Conservation (phyloP, 2,113 vertebrate species). For the Vombatus ursinus region DNA sequence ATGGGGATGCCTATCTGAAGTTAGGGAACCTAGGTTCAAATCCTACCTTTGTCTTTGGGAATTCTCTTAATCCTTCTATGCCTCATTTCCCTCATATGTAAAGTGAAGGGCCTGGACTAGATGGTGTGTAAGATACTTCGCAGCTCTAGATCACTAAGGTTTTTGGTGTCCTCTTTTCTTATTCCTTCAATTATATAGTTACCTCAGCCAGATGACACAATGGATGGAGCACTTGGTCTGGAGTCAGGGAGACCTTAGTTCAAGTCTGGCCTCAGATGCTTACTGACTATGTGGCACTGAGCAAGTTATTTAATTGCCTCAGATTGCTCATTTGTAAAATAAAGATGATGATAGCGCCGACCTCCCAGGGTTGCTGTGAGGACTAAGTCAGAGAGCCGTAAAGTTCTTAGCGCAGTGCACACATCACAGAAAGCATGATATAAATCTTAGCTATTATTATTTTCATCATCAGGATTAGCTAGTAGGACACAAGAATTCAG, state of each 20-base stretch:
- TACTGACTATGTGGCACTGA: background rate
- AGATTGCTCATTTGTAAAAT: background rate
- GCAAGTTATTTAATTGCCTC: background rate
- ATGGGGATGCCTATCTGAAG: background rate
- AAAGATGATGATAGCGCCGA: too few species aligned
- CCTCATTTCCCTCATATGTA: background rate
- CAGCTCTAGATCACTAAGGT: background rate
- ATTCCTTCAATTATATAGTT: background rate
- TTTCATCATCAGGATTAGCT: background rate
- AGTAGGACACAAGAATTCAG: background rate
- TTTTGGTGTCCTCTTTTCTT: background rate
- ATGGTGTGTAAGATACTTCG: background rate
- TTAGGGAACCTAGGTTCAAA: background rate
- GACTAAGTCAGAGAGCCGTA: background rate
- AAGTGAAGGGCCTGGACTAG: background rate
- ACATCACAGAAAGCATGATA: background rate
- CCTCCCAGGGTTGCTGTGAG: too few species aligned
- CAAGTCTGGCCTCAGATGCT: background rate
- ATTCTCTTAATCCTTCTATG: background rate
- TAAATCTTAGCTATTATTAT: background rate
- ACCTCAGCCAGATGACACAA: background rate
- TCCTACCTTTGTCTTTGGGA: background rate
- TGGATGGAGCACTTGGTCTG: background rate
- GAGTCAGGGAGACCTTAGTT: background rate
- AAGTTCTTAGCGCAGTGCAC: background rate